phyloP scores from a whole-genome alignment of 2,113 vertebrate genomes.

The Mixornis gularis region DNA sequence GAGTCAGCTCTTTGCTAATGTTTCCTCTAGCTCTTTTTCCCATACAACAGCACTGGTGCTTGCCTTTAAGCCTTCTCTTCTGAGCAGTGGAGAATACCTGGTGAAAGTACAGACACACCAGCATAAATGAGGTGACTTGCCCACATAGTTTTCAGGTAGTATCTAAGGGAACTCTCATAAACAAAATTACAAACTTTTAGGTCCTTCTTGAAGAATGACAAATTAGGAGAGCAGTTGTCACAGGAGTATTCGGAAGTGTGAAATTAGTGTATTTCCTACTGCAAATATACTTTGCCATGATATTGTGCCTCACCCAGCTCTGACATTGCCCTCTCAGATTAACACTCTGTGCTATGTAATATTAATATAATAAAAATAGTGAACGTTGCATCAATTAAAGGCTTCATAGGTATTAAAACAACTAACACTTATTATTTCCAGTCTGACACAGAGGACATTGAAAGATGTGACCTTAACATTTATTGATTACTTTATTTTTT shows the following conservation, averaged over 20 bases:
- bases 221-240: neutral
- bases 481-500: neutral
- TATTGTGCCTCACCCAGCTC: neutral
- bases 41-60: neutral
- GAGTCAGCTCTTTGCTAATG: neutral
- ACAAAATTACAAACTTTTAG: neutral
- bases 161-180: neutral
- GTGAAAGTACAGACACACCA: neutral
- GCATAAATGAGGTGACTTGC: neutral
- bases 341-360: accelerated
- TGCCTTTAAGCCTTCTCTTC: neutral
- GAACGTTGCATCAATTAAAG: neutral
- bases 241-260: neutral
- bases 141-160: neutral
- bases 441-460: neutral
- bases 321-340: neutral
- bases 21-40: neutral
- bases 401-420: neutral
- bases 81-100: neutral
- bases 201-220: neutral
- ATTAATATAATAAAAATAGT: neutral
- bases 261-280: neutral
- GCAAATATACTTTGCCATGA: neutral
- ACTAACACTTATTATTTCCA: neutral
- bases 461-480: neutral